These are phyloP conservation scores for Ormyrus rosae DNA, from an alignment of 2,888 invertebrate species.

Conservation along the genomic window DNA sequence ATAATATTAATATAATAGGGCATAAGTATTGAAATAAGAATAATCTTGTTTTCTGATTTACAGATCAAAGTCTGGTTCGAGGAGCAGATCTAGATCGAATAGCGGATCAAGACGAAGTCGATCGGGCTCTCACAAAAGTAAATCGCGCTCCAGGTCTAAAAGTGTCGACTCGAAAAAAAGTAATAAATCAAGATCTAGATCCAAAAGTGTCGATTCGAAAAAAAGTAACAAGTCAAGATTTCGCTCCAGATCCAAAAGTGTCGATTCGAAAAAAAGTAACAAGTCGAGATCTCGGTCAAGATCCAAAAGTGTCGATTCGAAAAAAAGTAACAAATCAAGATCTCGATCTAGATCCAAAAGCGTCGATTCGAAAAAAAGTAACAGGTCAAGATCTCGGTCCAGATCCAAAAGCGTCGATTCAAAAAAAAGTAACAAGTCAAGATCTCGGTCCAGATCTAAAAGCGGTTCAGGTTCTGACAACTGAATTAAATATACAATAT, in stretches of 20 bases:
- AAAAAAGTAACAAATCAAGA: no score
- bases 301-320: no score
- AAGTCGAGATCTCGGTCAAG: no score
- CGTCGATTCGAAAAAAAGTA: no score
- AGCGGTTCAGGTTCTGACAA: slow-evolving; percentile 53
- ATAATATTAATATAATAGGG: background rate
- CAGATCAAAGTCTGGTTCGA: slow-evolving; percentile 39
- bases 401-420: no score
- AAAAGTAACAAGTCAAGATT: no score
- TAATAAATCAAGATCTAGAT: slow-evolving; percentile 66
- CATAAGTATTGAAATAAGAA: background rate
- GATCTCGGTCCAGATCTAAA: slow-evolving; percentile 46
- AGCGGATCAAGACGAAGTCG: slow-evolving; percentile 62
- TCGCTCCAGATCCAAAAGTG: no score
- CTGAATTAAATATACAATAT: no score
- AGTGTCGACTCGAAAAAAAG: slow-evolving; percentile 71
- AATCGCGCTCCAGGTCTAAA: slow-evolving; percentile 69
- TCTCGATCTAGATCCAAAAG: no score
- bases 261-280: no score
- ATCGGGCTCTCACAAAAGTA: slow-evolving; percentile 60
- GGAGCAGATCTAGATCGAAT: slow-evolving; percentile 46
- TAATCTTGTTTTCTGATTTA: background rate
- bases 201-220: background rate
- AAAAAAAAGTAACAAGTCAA: no score
- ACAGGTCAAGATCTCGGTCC: no score